Evolutionary conservation across 2,888 invertebrate species (phyloP).

Genomic region (Tiliacea aurago): DNA sequence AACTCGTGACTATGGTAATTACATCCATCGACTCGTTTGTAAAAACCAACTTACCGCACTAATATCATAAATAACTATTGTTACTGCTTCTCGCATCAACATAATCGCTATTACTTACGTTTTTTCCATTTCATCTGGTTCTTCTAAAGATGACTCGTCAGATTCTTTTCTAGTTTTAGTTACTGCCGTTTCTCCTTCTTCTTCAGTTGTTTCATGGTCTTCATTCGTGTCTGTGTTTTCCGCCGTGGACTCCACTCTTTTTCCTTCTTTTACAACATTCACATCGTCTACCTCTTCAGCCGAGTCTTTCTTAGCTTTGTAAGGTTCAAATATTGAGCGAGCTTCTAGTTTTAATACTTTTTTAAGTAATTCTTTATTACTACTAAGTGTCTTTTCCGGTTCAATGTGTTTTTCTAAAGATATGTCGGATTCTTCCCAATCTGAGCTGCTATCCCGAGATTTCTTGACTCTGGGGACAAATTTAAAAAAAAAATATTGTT

Average conservation of each 20-base stretch:
- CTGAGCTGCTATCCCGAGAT: not conserved
- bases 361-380: constrained; percentile 1
- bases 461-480: not conserved
- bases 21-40: too few species aligned
- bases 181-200: not conserved
- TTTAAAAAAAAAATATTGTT: not conserved
- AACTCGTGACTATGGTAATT: too few species aligned
- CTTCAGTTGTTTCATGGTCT: not conserved
- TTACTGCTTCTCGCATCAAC: not conserved
- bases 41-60: too few species aligned
- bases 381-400: not conserved
- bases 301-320: not conserved
- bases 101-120: not conserved
- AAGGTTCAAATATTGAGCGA: not conserved
- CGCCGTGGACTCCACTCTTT: not conserved
- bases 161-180: not conserved
- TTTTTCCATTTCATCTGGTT: not conserved
- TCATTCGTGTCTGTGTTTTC: not conserved
- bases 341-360: not conserved
- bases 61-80: too few species aligned
- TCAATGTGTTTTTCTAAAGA: not conserved
- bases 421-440: constrained; percentile 1
- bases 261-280: not conserved
- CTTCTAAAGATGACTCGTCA: not conserved
- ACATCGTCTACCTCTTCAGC: not conserved